Evolutionary conservation across 2,888 invertebrate genomes (phyloP).

Genomic region (Tenthredo scrophulariae): DNA sequence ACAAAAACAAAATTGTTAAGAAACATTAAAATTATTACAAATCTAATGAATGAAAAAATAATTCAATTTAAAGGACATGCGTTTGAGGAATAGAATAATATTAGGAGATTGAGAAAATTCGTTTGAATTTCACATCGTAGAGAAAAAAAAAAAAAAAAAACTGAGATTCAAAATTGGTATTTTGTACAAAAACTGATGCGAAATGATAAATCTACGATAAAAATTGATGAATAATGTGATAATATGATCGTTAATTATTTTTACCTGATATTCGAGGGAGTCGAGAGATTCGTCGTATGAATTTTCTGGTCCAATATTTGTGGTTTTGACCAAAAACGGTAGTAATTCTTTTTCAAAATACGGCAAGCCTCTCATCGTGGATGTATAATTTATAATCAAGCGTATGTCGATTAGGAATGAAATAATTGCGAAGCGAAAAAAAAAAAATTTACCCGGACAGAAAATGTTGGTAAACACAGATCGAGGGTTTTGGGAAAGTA

Average conservation of each 20-base stretch:
- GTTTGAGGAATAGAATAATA: no score
- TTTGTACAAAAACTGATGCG: not conserved
- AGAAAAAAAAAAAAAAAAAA: not conserved
- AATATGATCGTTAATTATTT: not conserved
- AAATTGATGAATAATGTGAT: not conserved
- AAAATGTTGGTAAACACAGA: not conserved
- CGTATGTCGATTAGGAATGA: not conserved
- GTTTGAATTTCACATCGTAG: not conserved
- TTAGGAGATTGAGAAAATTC: not conserved
- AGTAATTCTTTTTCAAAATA: constrained; percentile 61
- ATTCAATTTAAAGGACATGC: no score
- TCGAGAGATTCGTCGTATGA: constrained; percentile 57
- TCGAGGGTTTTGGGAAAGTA: not conserved
- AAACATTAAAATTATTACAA: no score
- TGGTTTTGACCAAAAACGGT: constrained; percentile 55
- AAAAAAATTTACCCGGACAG: not conserved
- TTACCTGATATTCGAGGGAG: constrained; percentile 64
- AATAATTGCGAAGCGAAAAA: not conserved
- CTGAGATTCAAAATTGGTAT: not conserved
- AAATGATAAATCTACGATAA: not conserved
- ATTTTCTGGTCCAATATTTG: constrained; percentile 39
- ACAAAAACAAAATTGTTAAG: no score
- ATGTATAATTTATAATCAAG: not conserved
- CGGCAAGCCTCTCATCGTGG: constrained; percentile 62
- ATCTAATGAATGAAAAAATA: no score